Percentiles rank a stretch among this genome's conserved stretches.
Evolutionary conservation across 2,888 invertebrate genomes (phyloP).

Genomic region (Trilocha varians): DNA sequence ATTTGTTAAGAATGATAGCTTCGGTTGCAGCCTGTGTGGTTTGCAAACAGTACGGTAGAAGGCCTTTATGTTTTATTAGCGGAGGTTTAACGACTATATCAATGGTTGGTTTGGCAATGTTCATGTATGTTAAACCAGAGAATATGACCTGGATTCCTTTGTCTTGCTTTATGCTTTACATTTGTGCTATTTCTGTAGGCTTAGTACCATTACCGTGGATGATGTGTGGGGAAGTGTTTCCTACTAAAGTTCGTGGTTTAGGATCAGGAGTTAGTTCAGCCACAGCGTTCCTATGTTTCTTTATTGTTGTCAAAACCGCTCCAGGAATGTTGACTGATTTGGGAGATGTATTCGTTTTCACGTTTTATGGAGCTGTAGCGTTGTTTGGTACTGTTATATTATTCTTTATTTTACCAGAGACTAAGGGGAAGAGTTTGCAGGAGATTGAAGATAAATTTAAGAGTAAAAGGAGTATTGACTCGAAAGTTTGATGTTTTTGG

Average conservation of each 20-base stretch:
- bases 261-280: conserved; percentile 79
- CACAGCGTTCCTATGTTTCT: conserved; percentile 77
- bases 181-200: conserved; percentile 74
- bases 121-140: conserved; percentile 48
- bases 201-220: conserved; percentile 81
- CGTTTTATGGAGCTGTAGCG: conserved; percentile 74
- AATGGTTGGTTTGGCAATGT: conserved; percentile 70
- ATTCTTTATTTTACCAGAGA: conserved; percentile 77
- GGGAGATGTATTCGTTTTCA: conserved; percentile 77
- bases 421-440: conserved; percentile 77
- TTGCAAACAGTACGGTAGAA: conserved; percentile 74
- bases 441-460: conserved; percentile 78
- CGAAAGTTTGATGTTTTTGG: neutral
- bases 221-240: conserved; percentile 82
- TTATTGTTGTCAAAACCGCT: conserved; percentile 78
- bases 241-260: conserved; percentile 74
- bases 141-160: conserved; percentile 67
- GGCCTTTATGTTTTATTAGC: conserved; percentile 77
- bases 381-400: conserved; percentile 72
- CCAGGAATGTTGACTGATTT: conserved; percentile 73
- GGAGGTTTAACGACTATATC: conserved; percentile 75
- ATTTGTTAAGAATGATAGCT: conserved; percentile 74
- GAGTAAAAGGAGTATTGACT: conserved; percentile 15
- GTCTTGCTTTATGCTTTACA: conserved; percentile 70
- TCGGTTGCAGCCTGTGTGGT: conserved; percentile 76